Evolutionary conservation across 2,113 vertebrate genomes (phyloP).

Genomic region (Puma concolor): DNA sequence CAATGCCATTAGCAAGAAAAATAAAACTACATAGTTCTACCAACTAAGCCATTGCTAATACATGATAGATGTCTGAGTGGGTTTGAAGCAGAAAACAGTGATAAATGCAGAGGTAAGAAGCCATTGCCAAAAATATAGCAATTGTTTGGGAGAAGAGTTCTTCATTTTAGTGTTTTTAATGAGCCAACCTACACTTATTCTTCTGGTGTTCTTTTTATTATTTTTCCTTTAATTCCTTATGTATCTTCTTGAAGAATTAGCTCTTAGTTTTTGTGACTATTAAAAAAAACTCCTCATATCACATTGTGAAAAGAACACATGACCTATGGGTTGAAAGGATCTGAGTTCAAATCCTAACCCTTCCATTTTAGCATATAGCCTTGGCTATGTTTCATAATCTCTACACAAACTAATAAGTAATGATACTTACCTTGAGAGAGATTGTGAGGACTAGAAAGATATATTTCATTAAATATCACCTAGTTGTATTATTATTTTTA

Average conservation of each 20-base stretch:
- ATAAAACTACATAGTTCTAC: not conserved
- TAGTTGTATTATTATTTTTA: not conserved
- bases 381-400: not conserved
- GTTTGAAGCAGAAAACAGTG: not conserved
- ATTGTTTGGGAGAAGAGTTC: not conserved
- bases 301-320: not conserved
- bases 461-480: not conserved
- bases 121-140: not conserved
- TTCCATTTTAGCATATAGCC: not conserved
- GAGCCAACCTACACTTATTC: not conserved
- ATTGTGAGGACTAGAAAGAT: not conserved
- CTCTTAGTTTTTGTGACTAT: not conserved
- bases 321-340: not conserved
- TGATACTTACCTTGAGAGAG: not conserved
- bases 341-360: not conserved
- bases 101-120: not conserved
- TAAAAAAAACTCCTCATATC: not conserved
- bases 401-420: not conserved
- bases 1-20: not conserved
- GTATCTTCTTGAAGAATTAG: not conserved
- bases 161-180: not conserved
- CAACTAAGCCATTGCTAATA: not conserved
- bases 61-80: not conserved
- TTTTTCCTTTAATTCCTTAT: not conserved
- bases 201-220: not conserved